A percentile compares a stretch with the other conserved stretches of the same genome.
Conservation (phyloP, 1,140 invertebrate species). For the Medauroidea extradentata region DNA sequence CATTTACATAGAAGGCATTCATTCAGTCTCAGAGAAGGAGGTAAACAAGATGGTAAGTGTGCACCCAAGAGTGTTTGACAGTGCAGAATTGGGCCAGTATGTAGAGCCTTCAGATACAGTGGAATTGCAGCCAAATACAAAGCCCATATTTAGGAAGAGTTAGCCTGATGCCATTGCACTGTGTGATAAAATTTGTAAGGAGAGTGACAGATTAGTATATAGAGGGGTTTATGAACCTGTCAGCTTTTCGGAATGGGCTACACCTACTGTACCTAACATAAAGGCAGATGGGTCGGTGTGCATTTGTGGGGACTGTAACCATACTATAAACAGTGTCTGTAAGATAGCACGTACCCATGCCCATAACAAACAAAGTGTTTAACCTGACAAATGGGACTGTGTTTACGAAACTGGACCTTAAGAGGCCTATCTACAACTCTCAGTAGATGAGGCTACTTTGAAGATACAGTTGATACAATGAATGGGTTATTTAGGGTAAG, state of each 20-base stretch:
- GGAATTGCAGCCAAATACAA: not conserved
- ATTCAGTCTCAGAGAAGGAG: no score
- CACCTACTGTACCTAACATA: slow-evolving; percentile 6
- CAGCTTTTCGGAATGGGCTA: slow-evolving; percentile 18
- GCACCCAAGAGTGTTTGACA: not conserved
- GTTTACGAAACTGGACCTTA: slow-evolving; percentile 33
- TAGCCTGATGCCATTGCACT: not conserved
- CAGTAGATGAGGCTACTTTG: slow-evolving; percentile 23
- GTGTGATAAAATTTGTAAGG: slow-evolving; percentile 22
- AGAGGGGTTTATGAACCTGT: slow-evolving; percentile 24
- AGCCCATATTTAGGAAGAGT: slow-evolving; percentile 4
- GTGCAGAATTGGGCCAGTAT: not conserved
- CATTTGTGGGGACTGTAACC: slow-evolving; percentile 37
- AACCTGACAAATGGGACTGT: slow-evolving; percentile 22
- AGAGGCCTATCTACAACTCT: slow-evolving; percentile 35
- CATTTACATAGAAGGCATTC: no score
- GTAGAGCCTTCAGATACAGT: not conserved
- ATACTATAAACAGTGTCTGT: slow-evolving; percentile 20
- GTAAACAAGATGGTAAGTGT: no score
- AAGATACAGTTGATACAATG: slow-evolving; percentile 35
- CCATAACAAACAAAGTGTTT: slow-evolving; percentile 15
- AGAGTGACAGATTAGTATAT: slow-evolving; percentile 26
- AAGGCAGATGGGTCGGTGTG: slow-evolving; percentile 24
- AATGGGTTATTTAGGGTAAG: slow-evolving; percentile 46
- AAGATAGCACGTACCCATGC: slow-evolving; percentile 16